Conservation (phyloP, 2,888 invertebrate species). For the Ernsta delagoae region DNA sequence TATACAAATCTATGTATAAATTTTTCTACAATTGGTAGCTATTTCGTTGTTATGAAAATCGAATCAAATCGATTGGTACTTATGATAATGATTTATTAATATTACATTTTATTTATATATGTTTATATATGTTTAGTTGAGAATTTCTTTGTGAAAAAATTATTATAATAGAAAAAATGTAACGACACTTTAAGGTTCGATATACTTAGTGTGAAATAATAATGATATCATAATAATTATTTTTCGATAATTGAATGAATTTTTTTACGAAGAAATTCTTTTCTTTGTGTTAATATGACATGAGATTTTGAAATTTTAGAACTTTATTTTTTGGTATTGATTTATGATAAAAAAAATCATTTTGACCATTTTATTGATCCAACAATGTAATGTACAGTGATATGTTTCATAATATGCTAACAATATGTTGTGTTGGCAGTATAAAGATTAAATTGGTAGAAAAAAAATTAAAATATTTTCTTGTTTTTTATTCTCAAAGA, state of each 20-base stretch:
- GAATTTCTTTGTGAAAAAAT: constrained; percentile 14
- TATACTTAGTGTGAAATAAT: constrained; percentile 2
- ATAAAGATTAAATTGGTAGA: no score
- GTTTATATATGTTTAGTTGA: neutral
- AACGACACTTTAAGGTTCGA: neutral
- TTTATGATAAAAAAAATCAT: neutral
- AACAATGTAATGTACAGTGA: constrained; percentile 1
- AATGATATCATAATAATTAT: constrained; percentile 6
- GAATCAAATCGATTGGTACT: constrained; percentile 28
- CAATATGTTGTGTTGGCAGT: neutral
- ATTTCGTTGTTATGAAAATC: constrained; percentile 37
- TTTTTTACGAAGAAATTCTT: neutral
- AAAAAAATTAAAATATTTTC: no score
- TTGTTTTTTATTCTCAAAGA: no score
- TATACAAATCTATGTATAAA: constrained; percentile 40
- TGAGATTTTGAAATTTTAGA: constrained; percentile 7
- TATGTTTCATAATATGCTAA: neutral
- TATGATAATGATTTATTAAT: constrained; percentile 12
- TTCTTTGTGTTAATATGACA: constrained; percentile 9
- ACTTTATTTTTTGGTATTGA: neutral
- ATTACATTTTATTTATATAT: constrained; percentile 5
- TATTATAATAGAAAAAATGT: neutral
- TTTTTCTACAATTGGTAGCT: constrained; percentile 45
- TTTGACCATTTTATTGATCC: neutral
- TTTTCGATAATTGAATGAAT: neutral